Percentiles rank a stretch among this genome's conserved stretches.
These are phyloP conservation scores for Cephonodes hylas DNA, from an alignment of 2,888 invertebrate species.

Conservation along the genomic window DNA sequence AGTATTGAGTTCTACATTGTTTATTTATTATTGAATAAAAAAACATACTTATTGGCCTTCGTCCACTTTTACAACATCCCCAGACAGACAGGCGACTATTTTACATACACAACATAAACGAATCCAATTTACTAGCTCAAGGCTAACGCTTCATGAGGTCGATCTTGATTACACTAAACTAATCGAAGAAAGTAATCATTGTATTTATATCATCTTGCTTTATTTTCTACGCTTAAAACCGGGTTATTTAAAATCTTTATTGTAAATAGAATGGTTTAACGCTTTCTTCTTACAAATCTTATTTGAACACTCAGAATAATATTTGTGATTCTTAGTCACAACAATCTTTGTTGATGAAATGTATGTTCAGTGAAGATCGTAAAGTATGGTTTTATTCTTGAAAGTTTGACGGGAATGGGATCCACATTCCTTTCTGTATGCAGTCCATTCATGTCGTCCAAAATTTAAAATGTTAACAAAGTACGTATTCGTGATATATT, in stretches of 20 bases:
- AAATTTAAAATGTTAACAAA: too few species aligned
- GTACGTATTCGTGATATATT: too few species aligned
- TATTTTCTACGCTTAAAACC: neutral
- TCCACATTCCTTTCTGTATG: neutral
- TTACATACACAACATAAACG: neutral
- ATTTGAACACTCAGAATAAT: neutral
- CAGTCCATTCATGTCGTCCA: neutral
- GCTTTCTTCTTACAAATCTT: too few species aligned
- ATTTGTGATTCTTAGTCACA: neutral
- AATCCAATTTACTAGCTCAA: neutral
- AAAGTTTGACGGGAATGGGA: neutral
- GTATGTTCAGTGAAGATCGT: neutral
- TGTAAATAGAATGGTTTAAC: neutral
- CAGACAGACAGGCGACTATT: neutral
- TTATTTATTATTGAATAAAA: neutral
- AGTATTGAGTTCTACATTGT: too few species aligned
- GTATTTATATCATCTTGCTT: neutral
- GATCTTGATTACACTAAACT: neutral
- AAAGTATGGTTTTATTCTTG: neutral
- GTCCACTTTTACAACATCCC: neutral
- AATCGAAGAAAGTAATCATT: neutral
- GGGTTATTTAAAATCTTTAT: neutral
- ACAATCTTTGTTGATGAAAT: neutral
- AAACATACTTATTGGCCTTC: conserved; percentile 3
- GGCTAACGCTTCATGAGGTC: neutral